Evolutionary conservation across 2,888 invertebrate species (phyloP), one percentile per base, ranked within the genome.

Genomic region (Oligia fasciuncula): DNA sequence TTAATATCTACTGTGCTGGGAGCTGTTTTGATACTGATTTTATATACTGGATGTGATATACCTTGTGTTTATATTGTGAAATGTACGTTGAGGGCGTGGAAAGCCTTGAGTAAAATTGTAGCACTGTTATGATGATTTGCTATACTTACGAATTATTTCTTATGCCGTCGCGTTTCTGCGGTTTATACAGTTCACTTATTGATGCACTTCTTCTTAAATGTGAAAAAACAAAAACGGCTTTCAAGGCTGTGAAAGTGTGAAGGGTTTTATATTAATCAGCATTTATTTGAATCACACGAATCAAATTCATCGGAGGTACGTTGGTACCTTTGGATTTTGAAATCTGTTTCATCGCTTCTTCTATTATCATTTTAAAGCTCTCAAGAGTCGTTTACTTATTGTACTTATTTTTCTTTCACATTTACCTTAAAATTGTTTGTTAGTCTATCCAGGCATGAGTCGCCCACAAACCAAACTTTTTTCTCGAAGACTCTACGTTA

Each of bases 1-100:
- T 92, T 93, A 92, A 90, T 91, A 92, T 86, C 82, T 77, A 49
- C 75, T 80, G 35, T 49, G 75, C 70, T 73, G 72, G 66, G 84
- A 70, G 66, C 77, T 81, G 86, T 79, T 84, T 71, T 86, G 75
- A 54, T 80, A 76, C 54, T 71, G 66, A 17, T 60, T 71, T 81
- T 85, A 85, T 87, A 78, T 85, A 85, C 82, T 77, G 54, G 29
- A 23, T 70, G 46, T 66, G 23, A 63, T 75, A 49, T 74, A 69
- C 51, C 51, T 65, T 69, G 85, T 76, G 72, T 66, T 81, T 68
- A 62, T 73, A n/a, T 62, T 57, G 66, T 54, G 13, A 2, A 4
- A 23, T 60, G 2, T 51, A 43, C 6, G 6, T 43, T 62, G 23
- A 35, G 11, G 0, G 51, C 1, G 23, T 2, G 14, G 17, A 51